These are phyloP conservation scores for Tolmerus cingulatus DNA, from an alignment of 2,888 invertebrate species.

Conservation along the genomic window DNA sequence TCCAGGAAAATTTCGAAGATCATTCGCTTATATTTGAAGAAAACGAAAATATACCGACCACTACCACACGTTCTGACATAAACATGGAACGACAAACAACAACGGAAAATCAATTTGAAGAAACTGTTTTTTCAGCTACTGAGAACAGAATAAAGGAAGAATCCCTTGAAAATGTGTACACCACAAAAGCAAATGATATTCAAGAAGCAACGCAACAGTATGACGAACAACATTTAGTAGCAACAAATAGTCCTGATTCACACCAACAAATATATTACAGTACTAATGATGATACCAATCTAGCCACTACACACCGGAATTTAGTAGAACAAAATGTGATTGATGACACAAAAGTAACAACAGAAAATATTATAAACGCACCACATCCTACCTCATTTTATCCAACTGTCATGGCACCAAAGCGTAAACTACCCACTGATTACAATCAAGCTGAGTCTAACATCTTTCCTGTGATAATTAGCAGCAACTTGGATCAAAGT, in stretches of 20 bases:
- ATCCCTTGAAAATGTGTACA: background rate
- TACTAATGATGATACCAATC: background rate
- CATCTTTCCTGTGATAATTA: slow-evolving; percentile 22
- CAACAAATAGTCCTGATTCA: background rate
- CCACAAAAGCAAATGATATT: background rate
- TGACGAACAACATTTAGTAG: background rate
- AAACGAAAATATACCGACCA: background rate
- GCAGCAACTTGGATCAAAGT: background rate
- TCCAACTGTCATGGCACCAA: background rate
- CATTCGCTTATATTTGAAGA: background rate
- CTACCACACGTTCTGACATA: background rate
- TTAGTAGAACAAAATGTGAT: background rate
- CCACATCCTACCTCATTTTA: background rate
- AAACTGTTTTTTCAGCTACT: background rate
- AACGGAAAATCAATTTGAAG: background rate
- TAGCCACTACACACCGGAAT: background rate
- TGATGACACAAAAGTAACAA: background rate
- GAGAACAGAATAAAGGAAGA: background rate
- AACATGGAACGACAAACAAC: background rate
- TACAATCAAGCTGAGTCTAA: slow-evolving; percentile 44
- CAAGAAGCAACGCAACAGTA: background rate
- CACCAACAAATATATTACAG: background rate
- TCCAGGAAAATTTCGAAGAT: background rate
- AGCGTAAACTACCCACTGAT: background rate
- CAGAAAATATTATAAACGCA: background rate